Conservation (phyloP, 2,113 vertebrate species). For the Ictalurus furcatus region DNA sequence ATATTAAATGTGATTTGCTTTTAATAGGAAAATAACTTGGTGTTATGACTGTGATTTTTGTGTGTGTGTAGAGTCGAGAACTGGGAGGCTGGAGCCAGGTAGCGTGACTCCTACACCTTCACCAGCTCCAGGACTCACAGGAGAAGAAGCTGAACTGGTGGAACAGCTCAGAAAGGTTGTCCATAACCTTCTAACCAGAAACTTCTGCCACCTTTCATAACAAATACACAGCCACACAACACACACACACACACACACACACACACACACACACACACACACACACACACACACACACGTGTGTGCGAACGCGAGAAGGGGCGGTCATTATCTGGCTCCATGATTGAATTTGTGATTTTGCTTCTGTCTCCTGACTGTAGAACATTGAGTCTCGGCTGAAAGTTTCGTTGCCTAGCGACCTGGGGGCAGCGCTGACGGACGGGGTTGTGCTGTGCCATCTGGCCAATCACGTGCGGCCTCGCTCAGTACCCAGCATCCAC, state of each 20-base stretch:
- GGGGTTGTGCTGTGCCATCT: conserved; percentile 96
- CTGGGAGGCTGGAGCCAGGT: conserved; percentile 42
- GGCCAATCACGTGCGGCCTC: conserved; percentile 94
- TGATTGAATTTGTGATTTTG: not conserved
- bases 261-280: not conserved
- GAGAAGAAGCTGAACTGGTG: conserved; percentile 75
- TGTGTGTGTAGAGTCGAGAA: conserved; percentile 59
- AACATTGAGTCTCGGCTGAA: conserved; percentile 94
- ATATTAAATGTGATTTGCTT: not conserved
- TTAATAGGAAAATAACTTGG: not conserved
- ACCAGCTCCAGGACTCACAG: conserved; percentile 56
- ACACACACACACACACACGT: not conserved
- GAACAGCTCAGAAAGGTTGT: conserved; percentile 89
- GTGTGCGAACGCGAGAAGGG: not conserved
- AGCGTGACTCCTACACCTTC: conserved; percentile 52
- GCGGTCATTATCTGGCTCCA: not conserved
- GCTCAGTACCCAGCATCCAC: conserved; percentile 95
- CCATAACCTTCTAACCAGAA: not conserved
- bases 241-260: not conserved
- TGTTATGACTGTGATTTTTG: not conserved
- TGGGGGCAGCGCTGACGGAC: conserved; percentile 90
- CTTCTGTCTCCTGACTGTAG: conserved; percentile 61
- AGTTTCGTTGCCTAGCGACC: conserved; percentile 87
- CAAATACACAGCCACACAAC: not conserved
- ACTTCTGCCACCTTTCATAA: not conserved